These are phyloP conservation scores for Epinotia brunnichana DNA, from an alignment of 2,888 invertebrate genomes.

Conservation along the genomic window DNA sequence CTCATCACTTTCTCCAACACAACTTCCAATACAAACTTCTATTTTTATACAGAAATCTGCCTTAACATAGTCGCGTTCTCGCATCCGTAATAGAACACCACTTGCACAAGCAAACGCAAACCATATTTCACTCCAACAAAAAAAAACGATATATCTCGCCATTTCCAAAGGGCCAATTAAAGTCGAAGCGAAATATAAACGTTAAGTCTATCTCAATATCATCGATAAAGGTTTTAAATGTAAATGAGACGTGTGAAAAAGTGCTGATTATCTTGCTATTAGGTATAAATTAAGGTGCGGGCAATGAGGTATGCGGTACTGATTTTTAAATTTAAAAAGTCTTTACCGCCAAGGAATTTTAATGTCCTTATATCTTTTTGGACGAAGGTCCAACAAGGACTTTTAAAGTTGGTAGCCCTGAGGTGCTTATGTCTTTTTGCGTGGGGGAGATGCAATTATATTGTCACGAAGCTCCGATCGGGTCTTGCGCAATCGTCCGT, in stretches of 20 bases:
- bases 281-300: slow-evolving; percentile 47
- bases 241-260: slow-evolving; percentile 50
- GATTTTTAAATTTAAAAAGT: slow-evolving; percentile 5
- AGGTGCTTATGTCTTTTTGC: slow-evolving; percentile 17
- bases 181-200: slow-evolving; percentile 49
- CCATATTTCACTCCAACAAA: slow-evolving; percentile 35
- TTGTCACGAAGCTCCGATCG: slow-evolving; percentile 54
- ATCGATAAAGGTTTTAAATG: slow-evolving; percentile 46
- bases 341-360: not conserved
- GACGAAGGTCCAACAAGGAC: not conserved
- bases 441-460: slow-evolving; percentile 73
- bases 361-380: not conserved
- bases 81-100: slow-evolving; percentile 6
- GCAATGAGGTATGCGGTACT: slow-evolving; percentile 44
- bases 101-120: slow-evolving; percentile 18
- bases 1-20: no score
- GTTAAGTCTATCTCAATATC: slow-evolving; percentile 34
- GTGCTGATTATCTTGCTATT: slow-evolving; percentile 47
- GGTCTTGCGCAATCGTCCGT: slow-evolving; percentile 49
- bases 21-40: not conserved
- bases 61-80: slow-evolving; percentile 2
- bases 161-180: slow-evolving; percentile 62
- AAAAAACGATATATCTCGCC: slow-evolving; percentile 21
- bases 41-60: not conserved
- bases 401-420: not conserved